phyloP scores from a whole-genome alignment of 2,797 vertebrate genomes.

The Sphenopsis melanotis region DNA sequence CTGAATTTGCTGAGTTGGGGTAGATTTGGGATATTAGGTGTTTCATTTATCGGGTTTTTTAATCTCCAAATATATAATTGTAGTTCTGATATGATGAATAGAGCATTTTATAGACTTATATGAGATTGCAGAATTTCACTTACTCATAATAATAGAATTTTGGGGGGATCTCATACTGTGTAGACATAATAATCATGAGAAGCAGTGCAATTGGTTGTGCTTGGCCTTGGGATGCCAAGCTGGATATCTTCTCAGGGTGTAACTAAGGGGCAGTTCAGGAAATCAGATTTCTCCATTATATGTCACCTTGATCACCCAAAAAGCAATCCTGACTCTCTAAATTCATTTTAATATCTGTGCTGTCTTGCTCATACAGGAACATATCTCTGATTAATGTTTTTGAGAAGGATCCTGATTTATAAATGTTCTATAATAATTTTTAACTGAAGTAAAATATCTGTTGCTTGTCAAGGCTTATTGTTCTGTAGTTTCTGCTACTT shows the following conservation, averaged over 20 bases:
- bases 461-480: not conserved
- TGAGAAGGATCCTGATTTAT: not conserved
- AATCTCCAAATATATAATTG: not conserved
- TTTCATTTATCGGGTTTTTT: accelerated
- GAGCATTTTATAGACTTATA: not conserved
- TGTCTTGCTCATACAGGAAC: not conserved
- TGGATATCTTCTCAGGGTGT: not conserved
- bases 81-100: not conserved
- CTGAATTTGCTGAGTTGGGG: not conserved
- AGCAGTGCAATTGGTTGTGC: not conserved
- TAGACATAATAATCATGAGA: not conserved
- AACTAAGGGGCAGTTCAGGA: not conserved
- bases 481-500: not conserved
- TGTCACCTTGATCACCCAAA: not conserved
- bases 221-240: not conserved
- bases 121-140: not conserved
- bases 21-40: not conserved
- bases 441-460: not conserved
- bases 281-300: not conserved
- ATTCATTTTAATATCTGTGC: not conserved
- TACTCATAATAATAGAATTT: not conserved
- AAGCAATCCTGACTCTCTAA: not conserved
- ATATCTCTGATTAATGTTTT: not conserved
- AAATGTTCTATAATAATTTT: not conserved
- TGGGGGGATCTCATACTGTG: accelerated